Percentiles rank a stretch among this genome's conserved stretches.
Conservation (phyloP, 2,888 invertebrate species). For the Andrena trimmerana region DNA sequence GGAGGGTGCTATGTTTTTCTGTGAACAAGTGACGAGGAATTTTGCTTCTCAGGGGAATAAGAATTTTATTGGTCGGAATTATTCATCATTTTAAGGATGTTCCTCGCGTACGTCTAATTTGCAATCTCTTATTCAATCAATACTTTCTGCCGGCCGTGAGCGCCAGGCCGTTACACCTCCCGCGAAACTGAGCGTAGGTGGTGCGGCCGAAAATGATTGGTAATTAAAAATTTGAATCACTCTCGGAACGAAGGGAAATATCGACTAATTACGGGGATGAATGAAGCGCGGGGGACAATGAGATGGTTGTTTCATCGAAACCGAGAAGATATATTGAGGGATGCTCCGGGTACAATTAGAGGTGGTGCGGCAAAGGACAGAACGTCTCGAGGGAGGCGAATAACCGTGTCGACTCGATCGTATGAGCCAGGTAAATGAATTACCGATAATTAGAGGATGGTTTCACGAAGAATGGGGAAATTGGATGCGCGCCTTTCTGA, state of each 20-base stretch:
- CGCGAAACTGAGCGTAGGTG: neutral
- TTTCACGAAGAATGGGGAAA: conserved; percentile 66
- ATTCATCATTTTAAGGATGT: too few relatives aligned
- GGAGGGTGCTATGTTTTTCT: too few relatives aligned
- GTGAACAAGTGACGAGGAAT: too few relatives aligned
- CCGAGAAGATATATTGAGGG: conserved; percentile 19
- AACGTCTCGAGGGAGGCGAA: conserved; percentile 44
- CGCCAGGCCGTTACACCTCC: neutral
- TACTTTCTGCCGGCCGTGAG: neutral
- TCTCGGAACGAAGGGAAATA: neutral
- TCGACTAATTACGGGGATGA: conserved; percentile 1
- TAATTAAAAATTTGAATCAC: neutral
- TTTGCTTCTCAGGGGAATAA: too few relatives aligned
- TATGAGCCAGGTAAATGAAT: conserved; percentile 61
- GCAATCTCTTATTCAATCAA: neutral
- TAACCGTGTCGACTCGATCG: conserved; percentile 63
- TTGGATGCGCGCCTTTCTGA: conserved; percentile 76
- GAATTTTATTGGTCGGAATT: too few relatives aligned
- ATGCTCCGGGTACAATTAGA: conserved; percentile 42
- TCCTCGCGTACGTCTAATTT: neutral
- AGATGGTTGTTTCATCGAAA: conserved; percentile 15
- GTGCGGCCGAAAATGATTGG: neutral
- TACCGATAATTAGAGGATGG: conserved; percentile 63
- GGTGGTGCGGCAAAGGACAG: conserved; percentile 28
- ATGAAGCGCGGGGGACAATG: neutral